phyloP scores from a whole-genome alignment of 2,113 vertebrate genomes.

The Psilopogon haemacephalus region DNA sequence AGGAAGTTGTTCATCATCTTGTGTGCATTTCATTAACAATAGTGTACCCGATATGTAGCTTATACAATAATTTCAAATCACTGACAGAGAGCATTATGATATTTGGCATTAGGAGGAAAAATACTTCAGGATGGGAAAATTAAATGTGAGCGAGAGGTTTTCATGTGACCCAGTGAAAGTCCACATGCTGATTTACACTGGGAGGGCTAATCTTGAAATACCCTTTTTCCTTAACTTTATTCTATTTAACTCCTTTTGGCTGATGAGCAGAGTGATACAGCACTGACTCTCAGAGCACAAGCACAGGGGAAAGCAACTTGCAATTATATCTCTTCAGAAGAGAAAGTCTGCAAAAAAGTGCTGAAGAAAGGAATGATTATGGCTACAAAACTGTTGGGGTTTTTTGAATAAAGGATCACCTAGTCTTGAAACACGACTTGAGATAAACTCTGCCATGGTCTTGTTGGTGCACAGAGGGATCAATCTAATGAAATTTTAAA shows the following conservation, averaged over 20 bases:
- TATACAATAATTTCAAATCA: slow-evolving; percentile 82
- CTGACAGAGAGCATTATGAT: slow-evolving; percentile 83
- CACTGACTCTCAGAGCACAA: not conserved
- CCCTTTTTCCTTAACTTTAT: slow-evolving; percentile 57
- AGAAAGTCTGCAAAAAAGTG: not conserved
- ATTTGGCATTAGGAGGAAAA: slow-evolving; percentile 78
- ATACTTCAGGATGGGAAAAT: slow-evolving; percentile 80
- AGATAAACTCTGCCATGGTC: not conserved
- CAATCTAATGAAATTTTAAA: not conserved
- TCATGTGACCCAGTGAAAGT: slow-evolving; percentile 57
- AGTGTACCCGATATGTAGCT: slow-evolving; percentile 81
- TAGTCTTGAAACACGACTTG: not conserved
- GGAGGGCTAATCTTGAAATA: slow-evolving; percentile 62
- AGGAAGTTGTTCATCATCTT: slow-evolving; percentile 98
- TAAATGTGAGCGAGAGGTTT: slow-evolving; percentile 76
- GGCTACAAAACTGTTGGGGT: not conserved
- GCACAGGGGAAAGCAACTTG: not conserved
- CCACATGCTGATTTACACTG: slow-evolving; percentile 60
- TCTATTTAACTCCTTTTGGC: slow-evolving; percentile 53
- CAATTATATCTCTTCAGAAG: not conserved
- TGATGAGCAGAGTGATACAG: slow-evolving; percentile 17
- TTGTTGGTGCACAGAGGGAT: not conserved
- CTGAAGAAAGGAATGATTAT: not conserved
- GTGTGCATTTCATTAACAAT: slow-evolving; percentile 89
- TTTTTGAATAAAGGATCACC: not conserved